Evolutionary conservation across 2,113 vertebrate genomes (phyloP).

Genomic region (Austrofundulus limnaeus): DNA sequence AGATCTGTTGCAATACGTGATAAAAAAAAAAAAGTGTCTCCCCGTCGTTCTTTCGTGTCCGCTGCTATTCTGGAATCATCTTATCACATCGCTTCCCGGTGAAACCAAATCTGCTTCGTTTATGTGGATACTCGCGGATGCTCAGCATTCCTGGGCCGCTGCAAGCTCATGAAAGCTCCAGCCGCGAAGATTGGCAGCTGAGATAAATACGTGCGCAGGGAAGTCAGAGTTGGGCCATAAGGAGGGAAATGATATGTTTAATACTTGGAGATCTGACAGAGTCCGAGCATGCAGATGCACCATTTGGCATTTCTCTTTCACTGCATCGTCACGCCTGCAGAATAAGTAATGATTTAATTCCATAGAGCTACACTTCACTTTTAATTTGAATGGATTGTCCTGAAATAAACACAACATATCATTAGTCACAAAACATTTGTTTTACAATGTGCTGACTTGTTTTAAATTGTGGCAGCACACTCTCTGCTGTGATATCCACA

Average conservation of each 20-base stretch:
- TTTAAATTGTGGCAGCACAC: not conserved
- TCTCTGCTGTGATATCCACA: not conserved
- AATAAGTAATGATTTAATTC: slow-evolving; percentile 11
- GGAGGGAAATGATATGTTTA: slow-evolving; percentile 59
- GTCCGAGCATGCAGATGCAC: slow-evolving; percentile 28
- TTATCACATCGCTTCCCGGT: slow-evolving; percentile 42
- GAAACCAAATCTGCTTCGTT: slow-evolving; percentile 39
- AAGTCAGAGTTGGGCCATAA: slow-evolving; percentile 40
- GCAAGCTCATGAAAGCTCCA: slow-evolving; percentile 41
- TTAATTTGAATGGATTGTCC: slow-evolving; percentile 44
- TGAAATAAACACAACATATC: slow-evolving; percentile 32
- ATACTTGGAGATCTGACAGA: slow-evolving; percentile 59
- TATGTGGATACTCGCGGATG: slow-evolving; percentile 8
- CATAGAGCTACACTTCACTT: slow-evolving; percentile 26
- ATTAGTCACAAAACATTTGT: slow-evolving; percentile 48
- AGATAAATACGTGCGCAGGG: slow-evolving; percentile 46
- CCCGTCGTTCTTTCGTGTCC: slow-evolving; percentile 8
- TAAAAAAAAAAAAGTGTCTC: slow-evolving; percentile 28
- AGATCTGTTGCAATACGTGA: slow-evolving; percentile 55
- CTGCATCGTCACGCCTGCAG: slow-evolving; percentile 24
- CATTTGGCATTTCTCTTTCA: slow-evolving; percentile 43
- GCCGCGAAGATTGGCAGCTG: slow-evolving; percentile 58
- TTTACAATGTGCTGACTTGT: slow-evolving; percentile 6
- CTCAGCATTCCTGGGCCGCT: slow-evolving; percentile 14
- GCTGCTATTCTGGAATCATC: slow-evolving; percentile 38